Percentiles rank a stretch among this genome's conserved stretches.
phyloP scores from a whole-genome alignment of 2,797 vertebrate species.

The Luscinia megarhynchos region DNA sequence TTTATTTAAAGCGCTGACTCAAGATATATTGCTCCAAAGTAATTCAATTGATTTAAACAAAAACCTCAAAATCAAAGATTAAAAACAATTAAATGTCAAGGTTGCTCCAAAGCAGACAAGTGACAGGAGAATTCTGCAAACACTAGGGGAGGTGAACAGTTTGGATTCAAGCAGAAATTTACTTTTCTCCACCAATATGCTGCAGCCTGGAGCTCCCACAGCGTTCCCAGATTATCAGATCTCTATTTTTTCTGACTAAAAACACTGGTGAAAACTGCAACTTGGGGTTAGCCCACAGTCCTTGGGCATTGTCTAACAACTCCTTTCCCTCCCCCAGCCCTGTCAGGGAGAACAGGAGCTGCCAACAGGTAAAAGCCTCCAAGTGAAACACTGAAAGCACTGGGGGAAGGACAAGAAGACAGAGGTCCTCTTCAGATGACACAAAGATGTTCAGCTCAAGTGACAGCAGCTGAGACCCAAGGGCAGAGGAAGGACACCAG shows the following conservation, averaged over 20 bases:
- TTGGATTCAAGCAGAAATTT: neutral
- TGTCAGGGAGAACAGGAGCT: neutral
- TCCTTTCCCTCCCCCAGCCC: neutral
- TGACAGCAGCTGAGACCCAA: neutral
- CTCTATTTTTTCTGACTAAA: neutral
- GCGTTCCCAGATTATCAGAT: neutral
- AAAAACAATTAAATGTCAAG: neutral
- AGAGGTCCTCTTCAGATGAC: neutral
- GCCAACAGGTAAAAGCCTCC: neutral
- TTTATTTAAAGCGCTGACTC: neutral
- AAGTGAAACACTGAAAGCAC: neutral
- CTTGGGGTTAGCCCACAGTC: neutral
- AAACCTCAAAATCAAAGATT: neutral
- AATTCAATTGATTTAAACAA: neutral
- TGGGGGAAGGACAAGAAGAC: neutral
- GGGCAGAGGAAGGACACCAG: neutral
- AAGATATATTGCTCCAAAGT: neutral
- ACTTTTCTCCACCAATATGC: neutral
- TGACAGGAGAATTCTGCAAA: neutral
- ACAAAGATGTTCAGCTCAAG: neutral
- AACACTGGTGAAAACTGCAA: fast-evolving
- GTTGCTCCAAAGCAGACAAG: neutral
- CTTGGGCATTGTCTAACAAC: neutral
- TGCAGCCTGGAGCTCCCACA: neutral
- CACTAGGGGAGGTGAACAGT: neutral